Percentiles rank a stretch among this genome's conserved stretches.
Evolutionary conservation across 1,140 invertebrate genomes (phyloP).

Genomic region (Pantala flavescens): DNA sequence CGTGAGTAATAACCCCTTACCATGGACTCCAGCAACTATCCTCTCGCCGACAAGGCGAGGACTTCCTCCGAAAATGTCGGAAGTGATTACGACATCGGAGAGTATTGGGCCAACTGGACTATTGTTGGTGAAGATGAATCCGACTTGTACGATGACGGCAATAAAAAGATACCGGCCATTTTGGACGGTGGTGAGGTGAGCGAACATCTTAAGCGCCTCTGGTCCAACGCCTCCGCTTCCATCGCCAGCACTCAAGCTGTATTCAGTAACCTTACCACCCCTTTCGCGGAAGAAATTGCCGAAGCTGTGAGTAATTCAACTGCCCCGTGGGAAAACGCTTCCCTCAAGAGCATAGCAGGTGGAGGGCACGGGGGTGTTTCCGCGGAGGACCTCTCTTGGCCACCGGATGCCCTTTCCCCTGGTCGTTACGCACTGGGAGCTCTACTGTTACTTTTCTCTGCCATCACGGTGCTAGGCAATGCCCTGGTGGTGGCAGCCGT

Average conservation of each 20-base stretch:
- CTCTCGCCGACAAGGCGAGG: neutral
- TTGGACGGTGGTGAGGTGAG: neutral
- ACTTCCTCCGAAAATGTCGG: neutral
- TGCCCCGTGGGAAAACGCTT: neutral
- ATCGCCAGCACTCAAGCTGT: neutral
- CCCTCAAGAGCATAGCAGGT: neutral
- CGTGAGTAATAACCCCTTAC: too few species aligned
- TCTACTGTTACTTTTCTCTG: slow-evolving; percentile 46
- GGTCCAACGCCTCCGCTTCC: neutral
- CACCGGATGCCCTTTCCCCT: neutral
- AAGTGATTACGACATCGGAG: neutral
- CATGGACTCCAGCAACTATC: neutral
- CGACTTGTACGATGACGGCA: neutral
- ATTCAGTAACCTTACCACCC: neutral
- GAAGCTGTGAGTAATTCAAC: neutral
- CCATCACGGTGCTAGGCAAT: slow-evolving; percentile 58
- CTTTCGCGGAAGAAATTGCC: neutral
- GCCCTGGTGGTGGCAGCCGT: slow-evolving; percentile 60
- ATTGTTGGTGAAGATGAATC: neutral
- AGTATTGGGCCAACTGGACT: neutral
- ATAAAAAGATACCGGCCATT: neutral
- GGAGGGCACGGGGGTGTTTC: neutral
- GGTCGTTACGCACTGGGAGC: slow-evolving; percentile 33
- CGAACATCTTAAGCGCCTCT: neutral
- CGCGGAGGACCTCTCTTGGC: neutral